Evolutionary conservation across 2,113 vertebrate genomes (phyloP), one percentile per base, ranked within the genome.

Genomic region (Mungos mungo): DNA sequence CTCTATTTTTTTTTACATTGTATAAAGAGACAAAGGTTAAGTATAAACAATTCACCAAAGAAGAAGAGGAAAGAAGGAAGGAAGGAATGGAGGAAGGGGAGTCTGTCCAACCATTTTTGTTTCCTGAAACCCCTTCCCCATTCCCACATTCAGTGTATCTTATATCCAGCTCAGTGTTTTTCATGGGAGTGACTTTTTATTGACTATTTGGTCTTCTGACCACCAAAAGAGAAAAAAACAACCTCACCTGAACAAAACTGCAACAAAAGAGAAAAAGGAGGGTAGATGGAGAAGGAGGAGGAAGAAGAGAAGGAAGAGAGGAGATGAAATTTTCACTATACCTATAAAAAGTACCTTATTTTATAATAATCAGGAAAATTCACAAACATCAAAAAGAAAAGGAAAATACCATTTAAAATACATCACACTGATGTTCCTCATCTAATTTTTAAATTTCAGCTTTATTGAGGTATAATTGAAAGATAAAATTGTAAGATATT

Each of bases 361-460:
- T 79, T 83, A n/a, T 63, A 82, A 76, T 90, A 80, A 91, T 15
- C 35, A 60, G 18, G 57, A 6, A 94, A 90, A 77, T n/a, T 41
- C 74, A n/a, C 3, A 81, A 33, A 9, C 16, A 45, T 60, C 45
- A 90, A 80, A 50, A 72, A 54, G 15, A 89, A 88, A 87, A n/a
- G 23, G 5, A 82, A 96, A 84, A 50, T 72, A 45, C 2, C 23
- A 47, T 45, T 85, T 65, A 74, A 68, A 69, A 41, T 27, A 81
- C 4, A 27, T 72, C 3, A 45, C 83, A 47, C 60, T 47, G 11
- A 69, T 60, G 7, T 35, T 84, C 6, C n/a, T 15, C 3, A 63
- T 4, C 23, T n/a, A 25, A 2, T 90, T 90, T 68, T 50, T 9
- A 6, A 60, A 72, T 66, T 66, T 93, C 18, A 76, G 45, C 18